Evolutionary conservation across 2,797 vertebrate genomes (phyloP).

Genomic region (Cottoperca gobio): DNA sequence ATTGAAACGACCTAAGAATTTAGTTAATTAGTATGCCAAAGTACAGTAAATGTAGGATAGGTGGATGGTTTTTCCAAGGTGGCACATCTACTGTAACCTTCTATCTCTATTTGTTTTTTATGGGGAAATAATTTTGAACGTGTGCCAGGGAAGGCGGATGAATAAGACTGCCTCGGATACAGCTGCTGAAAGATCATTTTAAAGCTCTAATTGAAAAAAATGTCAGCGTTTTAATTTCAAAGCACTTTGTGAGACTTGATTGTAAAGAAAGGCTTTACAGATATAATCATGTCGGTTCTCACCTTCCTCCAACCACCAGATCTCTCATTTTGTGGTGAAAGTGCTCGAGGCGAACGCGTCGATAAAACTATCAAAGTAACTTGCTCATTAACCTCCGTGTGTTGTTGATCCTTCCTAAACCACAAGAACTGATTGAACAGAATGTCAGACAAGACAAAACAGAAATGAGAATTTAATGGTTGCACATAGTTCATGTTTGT

Average conservation of each 20-base stretch:
- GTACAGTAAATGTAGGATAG: slow-evolving; percentile 16
- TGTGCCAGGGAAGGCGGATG: neutral
- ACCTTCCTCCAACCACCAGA: neutral
- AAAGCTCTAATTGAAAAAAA: neutral
- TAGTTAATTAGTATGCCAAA: slow-evolving; percentile 9
- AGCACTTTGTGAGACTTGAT: neutral
- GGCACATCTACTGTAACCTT: neutral
- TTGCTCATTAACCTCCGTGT: neutral
- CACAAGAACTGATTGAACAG: neutral
- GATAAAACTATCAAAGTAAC: neutral
- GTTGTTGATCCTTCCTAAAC: slow-evolving; percentile 1
- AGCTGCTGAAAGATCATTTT: neutral
- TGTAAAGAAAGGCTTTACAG: neutral
- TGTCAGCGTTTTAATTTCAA: neutral
- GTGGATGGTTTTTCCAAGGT: neutral
- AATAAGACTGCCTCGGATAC: neutral
- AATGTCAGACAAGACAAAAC: neutral
- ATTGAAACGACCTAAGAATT: slow-evolving; percentile 26
- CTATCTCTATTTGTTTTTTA: neutral
- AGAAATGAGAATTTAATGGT: neutral
- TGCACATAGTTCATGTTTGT: slow-evolving; percentile 1
- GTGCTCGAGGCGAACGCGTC: neutral
- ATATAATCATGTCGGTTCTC: neutral
- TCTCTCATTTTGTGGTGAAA: neutral
- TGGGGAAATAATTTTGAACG: neutral